Evolutionary conservation across 1,140 invertebrate genomes (phyloP).

Genomic region (Trypoxylus dichotomus): DNA sequence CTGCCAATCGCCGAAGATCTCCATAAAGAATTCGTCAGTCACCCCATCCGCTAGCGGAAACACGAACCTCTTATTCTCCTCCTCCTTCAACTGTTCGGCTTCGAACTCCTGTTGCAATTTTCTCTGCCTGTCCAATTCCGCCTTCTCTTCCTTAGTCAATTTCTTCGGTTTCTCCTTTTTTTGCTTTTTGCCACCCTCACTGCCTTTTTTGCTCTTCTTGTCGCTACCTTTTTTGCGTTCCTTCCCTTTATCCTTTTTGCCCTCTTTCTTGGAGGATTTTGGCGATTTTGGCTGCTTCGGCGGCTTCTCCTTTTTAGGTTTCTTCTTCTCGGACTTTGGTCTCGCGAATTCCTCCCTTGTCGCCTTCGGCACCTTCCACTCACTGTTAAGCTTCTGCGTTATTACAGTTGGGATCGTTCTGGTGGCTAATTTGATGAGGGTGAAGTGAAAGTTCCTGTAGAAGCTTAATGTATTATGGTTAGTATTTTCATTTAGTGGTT

Average conservation of each 20-base stretch:
- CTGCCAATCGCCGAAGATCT: constrained; percentile 43
- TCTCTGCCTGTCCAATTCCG: constrained; percentile 34
- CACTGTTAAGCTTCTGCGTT: constrained; percentile 39
- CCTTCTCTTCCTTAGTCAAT: constrained; percentile 39
- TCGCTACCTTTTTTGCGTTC: background rate
- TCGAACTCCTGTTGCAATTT: constrained; percentile 32
- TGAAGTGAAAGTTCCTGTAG: constrained; percentile 32
- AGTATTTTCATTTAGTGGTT: background rate
- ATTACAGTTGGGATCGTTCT: constrained; percentile 36
- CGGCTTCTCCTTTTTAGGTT: constrained; percentile 24
- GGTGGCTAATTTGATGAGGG: constrained; percentile 29
- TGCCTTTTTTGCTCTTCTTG: constrained; percentile 31
- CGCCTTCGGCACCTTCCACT: constrained; percentile 43
- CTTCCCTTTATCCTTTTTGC: constrained; percentile 29
- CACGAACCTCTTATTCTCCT: constrained; percentile 43
- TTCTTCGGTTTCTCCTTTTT: constrained; percentile 36
- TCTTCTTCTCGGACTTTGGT: constrained; percentile 39
- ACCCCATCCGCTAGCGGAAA: constrained; percentile 43
- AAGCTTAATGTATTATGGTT: constrained; percentile 21
- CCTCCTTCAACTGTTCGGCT: constrained; percentile 27
- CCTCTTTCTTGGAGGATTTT: background rate
- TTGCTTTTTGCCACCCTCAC: constrained; percentile 34
- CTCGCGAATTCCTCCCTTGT: constrained; percentile 37
- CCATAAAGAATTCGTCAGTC: constrained; percentile 39
- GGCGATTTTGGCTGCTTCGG: constrained; percentile 30